Percentiles rank a stretch among this genome's conserved stretches.
Conservation (phyloP, 2,888 invertebrate genomes). For the Protodeltote pygarga region DNA sequence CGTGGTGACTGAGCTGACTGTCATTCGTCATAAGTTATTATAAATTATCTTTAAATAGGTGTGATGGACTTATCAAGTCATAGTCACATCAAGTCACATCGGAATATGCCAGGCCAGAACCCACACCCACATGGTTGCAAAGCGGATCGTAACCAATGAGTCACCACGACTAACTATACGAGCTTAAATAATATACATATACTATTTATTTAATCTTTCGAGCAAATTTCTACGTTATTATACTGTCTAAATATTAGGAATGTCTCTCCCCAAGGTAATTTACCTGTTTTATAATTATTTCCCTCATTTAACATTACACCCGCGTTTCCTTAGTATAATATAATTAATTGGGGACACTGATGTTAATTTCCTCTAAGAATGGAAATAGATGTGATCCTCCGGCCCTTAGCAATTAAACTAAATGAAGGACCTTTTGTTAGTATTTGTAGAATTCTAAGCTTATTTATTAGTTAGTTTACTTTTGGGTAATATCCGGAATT, state of each 20-base stretch:
- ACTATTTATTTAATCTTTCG: conserved; percentile 7
- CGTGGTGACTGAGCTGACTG: too few species aligned
- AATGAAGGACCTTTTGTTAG: conserved; percentile 16
- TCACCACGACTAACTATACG: too few species aligned
- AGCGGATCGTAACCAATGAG: too few species aligned
- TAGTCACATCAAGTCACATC: too few species aligned
- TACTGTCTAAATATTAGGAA: conserved; percentile 9
- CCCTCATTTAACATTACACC: conserved; percentile 24
- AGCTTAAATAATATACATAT: too few species aligned
- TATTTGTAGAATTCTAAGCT: conserved; percentile 5
- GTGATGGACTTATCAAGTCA: too few species aligned
- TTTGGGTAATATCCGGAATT: conserved; percentile 12
- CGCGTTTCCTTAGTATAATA: conserved; percentile 16
- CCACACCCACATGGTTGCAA: too few species aligned
- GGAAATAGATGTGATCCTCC: conserved; percentile 16
- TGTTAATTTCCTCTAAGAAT: conserved; percentile 9
- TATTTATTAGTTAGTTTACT: conserved; percentile 15
- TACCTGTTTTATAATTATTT: conserved; percentile 22
- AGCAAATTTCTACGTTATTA: neutral
- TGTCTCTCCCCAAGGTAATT: conserved; percentile 6
- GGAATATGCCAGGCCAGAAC: too few species aligned
- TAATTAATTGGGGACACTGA: conserved; percentile 20
- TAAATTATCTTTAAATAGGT: too few species aligned
- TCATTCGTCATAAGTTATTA: too few species aligned
- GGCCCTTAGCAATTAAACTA: conserved; percentile 7